These are phyloP conservation scores for Protosalanx chinensis DNA, from an alignment of 2,797 vertebrate genomes.

Conservation along the genomic window DNA sequence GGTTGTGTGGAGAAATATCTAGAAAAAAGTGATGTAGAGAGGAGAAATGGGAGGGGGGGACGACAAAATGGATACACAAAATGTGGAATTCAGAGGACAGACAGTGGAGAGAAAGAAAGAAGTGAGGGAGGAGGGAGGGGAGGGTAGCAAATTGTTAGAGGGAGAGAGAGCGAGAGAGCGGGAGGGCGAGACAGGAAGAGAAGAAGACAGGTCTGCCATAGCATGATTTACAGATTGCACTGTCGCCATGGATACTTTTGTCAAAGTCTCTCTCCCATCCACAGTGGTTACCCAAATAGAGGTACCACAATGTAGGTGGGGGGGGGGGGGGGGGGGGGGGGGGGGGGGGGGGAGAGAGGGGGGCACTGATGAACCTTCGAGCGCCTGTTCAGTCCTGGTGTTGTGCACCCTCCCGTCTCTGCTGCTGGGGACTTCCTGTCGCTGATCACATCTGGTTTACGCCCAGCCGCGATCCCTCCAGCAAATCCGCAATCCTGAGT, in stretches of 20 bases:
- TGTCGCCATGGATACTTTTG: constrained; percentile 80
- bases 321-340: constrained; percentile 12
- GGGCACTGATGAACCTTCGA: constrained; percentile 68
- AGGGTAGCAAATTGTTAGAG: constrained; percentile 36
- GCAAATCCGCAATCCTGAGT: not conserved
- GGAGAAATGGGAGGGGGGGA: constrained; percentile 18
- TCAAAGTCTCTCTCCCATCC: constrained; percentile 67
- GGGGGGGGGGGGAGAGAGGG: constrained; percentile 22
- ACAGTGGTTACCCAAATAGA: constrained; percentile 62
- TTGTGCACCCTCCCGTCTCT: constrained; percentile 53
- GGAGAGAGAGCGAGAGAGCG: constrained; percentile 43
- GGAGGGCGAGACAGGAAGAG: constrained; percentile 52
- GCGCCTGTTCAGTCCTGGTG: constrained; percentile 41
- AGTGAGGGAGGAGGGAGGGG: not conserved
- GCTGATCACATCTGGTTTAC: not conserved
- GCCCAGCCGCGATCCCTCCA: too few relatives aligned
- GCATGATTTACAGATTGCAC: constrained; percentile 76
- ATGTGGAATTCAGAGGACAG: not conserved
- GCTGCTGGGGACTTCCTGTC: constrained; percentile 48
- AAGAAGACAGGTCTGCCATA: constrained; percentile 68
- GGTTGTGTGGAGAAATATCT: not conserved
- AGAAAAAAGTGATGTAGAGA: not conserved
- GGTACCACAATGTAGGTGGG: constrained; percentile 46
- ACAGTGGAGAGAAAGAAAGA: constrained; percentile 1
- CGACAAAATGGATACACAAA: constrained; percentile 1